Evolutionary conservation across 2,888 invertebrate species (phyloP).

Genomic region (Zaprionus obscuricornis): DNA sequence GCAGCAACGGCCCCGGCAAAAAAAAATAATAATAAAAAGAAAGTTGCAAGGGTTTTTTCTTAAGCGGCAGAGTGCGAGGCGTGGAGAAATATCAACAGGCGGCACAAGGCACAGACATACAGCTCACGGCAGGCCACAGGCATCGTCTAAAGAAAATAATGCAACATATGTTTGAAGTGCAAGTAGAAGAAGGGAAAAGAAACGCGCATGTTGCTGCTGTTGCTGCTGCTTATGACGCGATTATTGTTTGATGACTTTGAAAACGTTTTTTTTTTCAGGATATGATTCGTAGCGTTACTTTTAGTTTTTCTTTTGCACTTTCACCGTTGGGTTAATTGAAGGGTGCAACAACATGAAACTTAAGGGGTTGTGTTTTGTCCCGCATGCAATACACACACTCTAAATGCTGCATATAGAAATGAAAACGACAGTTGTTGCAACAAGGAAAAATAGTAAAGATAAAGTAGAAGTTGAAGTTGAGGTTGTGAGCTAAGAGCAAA

Average conservation of each 20-base stretch:
- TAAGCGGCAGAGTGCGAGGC: slow-evolving; percentile 62
- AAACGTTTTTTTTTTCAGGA: slow-evolving; percentile 25
- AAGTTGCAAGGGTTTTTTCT: slow-evolving; percentile 44
- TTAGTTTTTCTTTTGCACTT: slow-evolving; percentile 18
- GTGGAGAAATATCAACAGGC: slow-evolving; percentile 51
- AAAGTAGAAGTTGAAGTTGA: slow-evolving; percentile 2
- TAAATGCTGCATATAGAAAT: slow-evolving; percentile 56
- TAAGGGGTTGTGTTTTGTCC: slow-evolving; percentile 62
- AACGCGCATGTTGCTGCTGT: slow-evolving; percentile 5
- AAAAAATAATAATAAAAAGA: slow-evolving; percentile 27
- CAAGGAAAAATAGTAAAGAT: slow-evolving; percentile 18
- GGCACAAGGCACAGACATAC: slow-evolving; percentile 52
- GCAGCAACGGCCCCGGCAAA: too few species aligned
- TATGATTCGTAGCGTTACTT: slow-evolving; percentile 44
- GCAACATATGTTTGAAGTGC: slow-evolving; percentile 67
- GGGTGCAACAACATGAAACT: slow-evolving; percentile 54
- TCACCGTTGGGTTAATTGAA: slow-evolving; percentile 36
- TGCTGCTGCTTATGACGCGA: slow-evolving; percentile 34
- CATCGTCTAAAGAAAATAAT: slow-evolving; percentile 24
- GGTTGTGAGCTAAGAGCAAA: slow-evolving; percentile 9
- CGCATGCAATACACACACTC: slow-evolving; percentile 8
- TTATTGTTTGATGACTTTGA: slow-evolving; percentile 47
- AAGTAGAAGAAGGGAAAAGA: slow-evolving; percentile 45
- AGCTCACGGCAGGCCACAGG: slow-evolving; percentile 51
- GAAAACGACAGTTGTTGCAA: slow-evolving; percentile 59